phyloP scores from a whole-genome alignment of 2,888 invertebrate genomes.

The Calliscelio sp. region DNA sequence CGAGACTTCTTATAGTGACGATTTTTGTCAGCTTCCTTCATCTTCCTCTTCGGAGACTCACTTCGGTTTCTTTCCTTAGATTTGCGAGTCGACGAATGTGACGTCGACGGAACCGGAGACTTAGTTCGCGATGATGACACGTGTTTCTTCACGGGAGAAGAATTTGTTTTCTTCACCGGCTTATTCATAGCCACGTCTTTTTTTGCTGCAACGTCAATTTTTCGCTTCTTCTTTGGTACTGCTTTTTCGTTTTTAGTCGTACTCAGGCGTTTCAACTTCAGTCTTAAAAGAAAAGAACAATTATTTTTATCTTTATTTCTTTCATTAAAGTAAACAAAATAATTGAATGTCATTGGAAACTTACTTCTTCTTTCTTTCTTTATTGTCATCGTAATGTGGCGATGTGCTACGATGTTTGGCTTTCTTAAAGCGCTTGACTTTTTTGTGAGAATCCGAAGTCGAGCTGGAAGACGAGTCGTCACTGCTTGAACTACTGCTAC shows the following conservation, averaged over 20 bases:
- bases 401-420: conserved; percentile 89
- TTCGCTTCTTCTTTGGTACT: conserved; percentile 82
- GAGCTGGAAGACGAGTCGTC: conserved; percentile 89
- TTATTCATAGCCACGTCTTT: conserved; percentile 71
- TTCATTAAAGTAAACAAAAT: too few relatives aligned
- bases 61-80: conserved; percentile 82
- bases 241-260: conserved; percentile 82
- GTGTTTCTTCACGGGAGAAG: conserved; percentile 75
- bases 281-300: conserved; percentile 70
- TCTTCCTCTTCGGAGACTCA: conserved; percentile 81
- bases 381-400: conserved; percentile 89
- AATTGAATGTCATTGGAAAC: conserved; percentile 36
- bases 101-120: conserved; percentile 76
- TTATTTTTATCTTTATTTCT: conserved; percentile 5
- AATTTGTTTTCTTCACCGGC: conserved; percentile 75
- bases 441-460: conserved; percentile 88
- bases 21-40: conserved; percentile 79
- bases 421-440: conserved; percentile 85
- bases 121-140: conserved; percentile 73
- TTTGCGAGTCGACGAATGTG: conserved; percentile 76
- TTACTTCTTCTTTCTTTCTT: conserved; percentile 85
- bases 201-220: conserved; percentile 78
- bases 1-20: conserved; percentile 79
- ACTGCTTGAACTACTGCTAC: conserved; percentile 88
- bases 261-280: conserved; percentile 83